These are phyloP conservation scores for Cenopis cana DNA, from an alignment of 2,888 invertebrate genomes.

Conservation along the genomic window DNA sequence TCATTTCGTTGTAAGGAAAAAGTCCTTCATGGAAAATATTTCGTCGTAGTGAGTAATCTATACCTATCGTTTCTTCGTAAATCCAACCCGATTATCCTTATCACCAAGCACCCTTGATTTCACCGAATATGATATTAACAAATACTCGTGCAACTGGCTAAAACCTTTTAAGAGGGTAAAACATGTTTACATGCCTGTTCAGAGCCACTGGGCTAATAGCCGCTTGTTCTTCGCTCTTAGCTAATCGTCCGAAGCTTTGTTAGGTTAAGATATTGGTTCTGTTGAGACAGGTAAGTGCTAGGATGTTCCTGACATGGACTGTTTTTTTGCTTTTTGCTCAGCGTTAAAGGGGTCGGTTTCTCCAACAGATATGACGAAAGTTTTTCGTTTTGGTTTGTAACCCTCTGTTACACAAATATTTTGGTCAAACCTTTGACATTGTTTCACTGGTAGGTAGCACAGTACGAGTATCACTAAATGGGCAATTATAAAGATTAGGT, in stretches of 20 bases:
- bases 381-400: not conserved
- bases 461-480: too few species aligned
- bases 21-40: too few species aligned
- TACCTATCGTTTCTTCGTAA: too few species aligned
- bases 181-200: slow-evolving; percentile 72
- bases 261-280: slow-evolving; percentile 36
- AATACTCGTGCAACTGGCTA: slow-evolving; percentile 45
- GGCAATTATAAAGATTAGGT: too few species aligned
- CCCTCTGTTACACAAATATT: too few species aligned
- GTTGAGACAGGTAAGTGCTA: slow-evolving; percentile 38
- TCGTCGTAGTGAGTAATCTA: too few species aligned
- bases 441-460: too few species aligned
- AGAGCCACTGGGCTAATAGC: slow-evolving; percentile 68
- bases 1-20: too few species aligned
- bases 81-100: slow-evolving; percentile 26
- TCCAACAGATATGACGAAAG: not conserved
- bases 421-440: too few species aligned
- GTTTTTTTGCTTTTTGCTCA: not conserved
- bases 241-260: slow-evolving; percentile 40
- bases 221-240: slow-evolving; percentile 55
- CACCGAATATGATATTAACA: slow-evolving; percentile 32
- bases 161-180: slow-evolving; percentile 60
- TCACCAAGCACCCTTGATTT: slow-evolving; percentile 9
- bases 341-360: not conserved
- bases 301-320: slow-evolving; percentile 22